A percentile compares a stretch with the other conserved stretches of the same genome.
phyloP scores from a whole-genome alignment of 2,888 invertebrate species.

The Troilus luridus region DNA sequence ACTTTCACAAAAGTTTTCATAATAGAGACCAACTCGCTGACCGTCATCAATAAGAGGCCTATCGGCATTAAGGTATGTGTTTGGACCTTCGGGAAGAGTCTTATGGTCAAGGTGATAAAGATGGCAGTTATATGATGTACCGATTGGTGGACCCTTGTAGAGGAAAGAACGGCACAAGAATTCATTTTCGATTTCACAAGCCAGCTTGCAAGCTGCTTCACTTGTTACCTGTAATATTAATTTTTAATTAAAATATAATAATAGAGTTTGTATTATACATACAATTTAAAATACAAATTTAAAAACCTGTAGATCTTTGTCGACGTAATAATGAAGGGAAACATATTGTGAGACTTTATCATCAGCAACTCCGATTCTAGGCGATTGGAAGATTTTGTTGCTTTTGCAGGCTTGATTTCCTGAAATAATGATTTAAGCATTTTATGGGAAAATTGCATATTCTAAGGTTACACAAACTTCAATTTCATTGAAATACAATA shows the following conservation, averaged over 20 bases:
- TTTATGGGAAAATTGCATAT: not conserved
- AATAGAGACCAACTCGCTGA: conserved; percentile 89
- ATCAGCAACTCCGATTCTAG: conserved; percentile 90
- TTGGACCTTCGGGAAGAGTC: conserved; percentile 92
- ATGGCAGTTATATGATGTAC: conserved; percentile 89
- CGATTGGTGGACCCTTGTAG: conserved; percentile 78
- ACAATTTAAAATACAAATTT: not conserved
- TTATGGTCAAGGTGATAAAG: conserved; percentile 93
- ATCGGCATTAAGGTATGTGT: conserved; percentile 90
- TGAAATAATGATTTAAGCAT: conserved; percentile 66
- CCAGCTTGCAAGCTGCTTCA: conserved; percentile 88
- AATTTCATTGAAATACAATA: not conserved
- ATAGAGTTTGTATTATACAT: not conserved
- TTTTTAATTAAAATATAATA: conserved; percentile 24
- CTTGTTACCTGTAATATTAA: conserved; percentile 77
- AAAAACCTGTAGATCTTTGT: conserved; percentile 86
- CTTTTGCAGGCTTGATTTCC: conserved; percentile 88
- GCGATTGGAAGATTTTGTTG: conserved; percentile 83
- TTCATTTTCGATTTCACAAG: conserved; percentile 93
- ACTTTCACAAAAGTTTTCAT: conserved; percentile 93
- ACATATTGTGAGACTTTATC: conserved; percentile 94
- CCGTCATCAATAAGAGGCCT: conserved; percentile 92
- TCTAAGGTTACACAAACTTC: not conserved
- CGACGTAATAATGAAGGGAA: conserved; percentile 91
- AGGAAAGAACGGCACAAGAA: conserved; percentile 90